Percentiles rank a stretch among this genome's conserved stretches.
Evolutionary conservation across 2,113 vertebrate genomes (phyloP).

Genomic region (Oncorhynchus clarkii): DNA sequence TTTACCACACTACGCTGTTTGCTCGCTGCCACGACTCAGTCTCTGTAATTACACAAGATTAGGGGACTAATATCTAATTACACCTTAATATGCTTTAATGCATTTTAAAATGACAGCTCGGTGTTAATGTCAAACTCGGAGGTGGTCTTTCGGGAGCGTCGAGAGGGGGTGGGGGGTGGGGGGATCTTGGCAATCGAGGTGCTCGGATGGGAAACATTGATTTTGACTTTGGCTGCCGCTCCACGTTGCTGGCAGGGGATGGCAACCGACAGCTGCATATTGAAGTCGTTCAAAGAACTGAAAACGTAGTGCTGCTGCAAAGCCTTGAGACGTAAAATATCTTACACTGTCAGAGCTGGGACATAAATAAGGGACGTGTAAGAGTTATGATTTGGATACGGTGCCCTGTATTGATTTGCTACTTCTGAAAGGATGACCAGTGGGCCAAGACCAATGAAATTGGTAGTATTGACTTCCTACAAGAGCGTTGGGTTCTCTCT

Average conservation of each 20-base stretch:
- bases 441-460: slow-evolving; percentile 43
- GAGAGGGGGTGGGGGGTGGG: slow-evolving; percentile 25
- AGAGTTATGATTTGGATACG: slow-evolving; percentile 57
- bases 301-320: slow-evolving; percentile 39
- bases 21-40: slow-evolving; percentile 43
- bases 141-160: slow-evolving; percentile 36
- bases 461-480: slow-evolving; percentile 42
- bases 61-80: slow-evolving; percentile 77
- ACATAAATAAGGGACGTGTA: slow-evolving; percentile 43
- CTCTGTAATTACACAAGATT: slow-evolving; percentile 69
- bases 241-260: slow-evolving; percentile 18
- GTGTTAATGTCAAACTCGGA: slow-evolving; percentile 60
- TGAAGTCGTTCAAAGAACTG: slow-evolving; percentile 38
- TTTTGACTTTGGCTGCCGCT: slow-evolving; percentile 4
- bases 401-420: slow-evolving; percentile 54
- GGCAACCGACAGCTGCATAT: slow-evolving; percentile 41
- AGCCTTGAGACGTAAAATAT: slow-evolving; percentile 9
- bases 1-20: slow-evolving; percentile 42
- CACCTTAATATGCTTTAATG: slow-evolving; percentile 75
- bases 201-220: slow-evolving; percentile 5
- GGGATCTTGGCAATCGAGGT: slow-evolving; percentile 49
- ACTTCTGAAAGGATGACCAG: slow-evolving; percentile 51
- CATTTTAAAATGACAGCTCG: slow-evolving; percentile 75
- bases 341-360: slow-evolving; percentile 46
- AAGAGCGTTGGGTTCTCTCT: slow-evolving; percentile 18